These are phyloP conservation scores for Tachyglossus aculeatus DNA, from an alignment of 2,797 vertebrate species.

Conservation along the genomic window DNA sequence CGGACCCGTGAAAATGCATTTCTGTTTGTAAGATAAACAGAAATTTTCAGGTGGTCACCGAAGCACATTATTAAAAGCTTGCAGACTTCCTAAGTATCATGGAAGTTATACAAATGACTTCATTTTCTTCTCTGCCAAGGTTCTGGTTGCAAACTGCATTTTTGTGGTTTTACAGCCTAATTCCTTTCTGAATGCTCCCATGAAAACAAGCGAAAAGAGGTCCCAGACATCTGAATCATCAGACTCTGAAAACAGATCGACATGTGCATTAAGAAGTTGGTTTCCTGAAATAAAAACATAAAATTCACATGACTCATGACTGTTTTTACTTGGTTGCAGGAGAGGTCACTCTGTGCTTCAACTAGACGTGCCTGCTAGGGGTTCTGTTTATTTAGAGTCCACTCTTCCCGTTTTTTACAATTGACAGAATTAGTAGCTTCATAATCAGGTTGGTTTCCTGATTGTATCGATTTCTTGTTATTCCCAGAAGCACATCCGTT, in stretches of 20 bases:
- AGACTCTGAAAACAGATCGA: constrained; percentile 15
- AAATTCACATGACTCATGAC: background rate
- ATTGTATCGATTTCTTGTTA: background rate
- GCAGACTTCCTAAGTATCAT: constrained; percentile 3
- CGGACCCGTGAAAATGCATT: no score
- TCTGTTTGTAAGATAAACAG: no score
- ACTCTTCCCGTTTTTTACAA: background rate
- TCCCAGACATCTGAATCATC: constrained; percentile 68
- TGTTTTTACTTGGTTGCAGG: background rate
- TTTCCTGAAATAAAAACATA: constrained; percentile 34
- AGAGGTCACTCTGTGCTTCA: background rate
- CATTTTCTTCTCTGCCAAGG: no score
- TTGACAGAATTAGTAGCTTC: background rate
- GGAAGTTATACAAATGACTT: constrained; percentile 23
- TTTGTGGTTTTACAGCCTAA: constrained; percentile 65
- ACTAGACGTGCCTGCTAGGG: background rate
- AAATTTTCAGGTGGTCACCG: background rate
- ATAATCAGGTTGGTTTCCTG: background rate
- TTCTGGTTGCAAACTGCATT: constrained; percentile 54
- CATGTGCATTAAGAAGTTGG: constrained; percentile 27
- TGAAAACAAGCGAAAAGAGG: constrained; percentile 56
- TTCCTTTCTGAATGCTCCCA: constrained; percentile 58
- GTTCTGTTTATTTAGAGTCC: background rate
- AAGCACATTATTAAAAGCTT: background rate
- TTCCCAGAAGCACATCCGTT: constrained; percentile 30